These are phyloP conservation scores for Empidonax traillii DNA, from an alignment of 2,113 vertebrate genomes.

Conservation along the genomic window DNA sequence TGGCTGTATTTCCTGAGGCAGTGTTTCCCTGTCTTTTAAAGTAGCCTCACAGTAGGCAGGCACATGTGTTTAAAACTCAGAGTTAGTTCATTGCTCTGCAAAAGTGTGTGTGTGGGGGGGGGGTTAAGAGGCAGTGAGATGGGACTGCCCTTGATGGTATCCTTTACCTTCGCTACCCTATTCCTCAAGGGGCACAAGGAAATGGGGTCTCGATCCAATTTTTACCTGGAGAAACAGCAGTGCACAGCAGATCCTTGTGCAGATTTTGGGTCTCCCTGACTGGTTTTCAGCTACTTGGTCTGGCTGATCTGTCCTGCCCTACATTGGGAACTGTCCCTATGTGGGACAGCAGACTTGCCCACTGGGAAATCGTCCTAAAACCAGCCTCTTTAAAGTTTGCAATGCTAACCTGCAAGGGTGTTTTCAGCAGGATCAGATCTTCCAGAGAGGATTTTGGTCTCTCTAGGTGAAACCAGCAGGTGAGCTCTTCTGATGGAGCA, in stretches of 20 bases:
- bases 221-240: not conserved
- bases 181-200: not conserved
- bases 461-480: not conserved
- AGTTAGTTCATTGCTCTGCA: not conserved
- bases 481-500: not conserved
- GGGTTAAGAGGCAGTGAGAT: not conserved
- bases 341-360: constrained; percentile 8
- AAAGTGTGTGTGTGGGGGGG: not conserved
- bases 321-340: not conserved
- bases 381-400: not conserved
- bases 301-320: constrained; percentile 28
- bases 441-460: not conserved
- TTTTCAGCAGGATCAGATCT: not conserved
- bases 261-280: constrained; percentile 9
- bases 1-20: not conserved
- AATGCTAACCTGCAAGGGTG: not conserved
- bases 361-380: not conserved
- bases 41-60: rapidly evolving
- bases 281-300: not conserved
- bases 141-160: not conserved
- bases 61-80: rapidly evolving
- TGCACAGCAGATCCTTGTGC: rapidly evolving
- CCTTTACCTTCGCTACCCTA: not conserved
- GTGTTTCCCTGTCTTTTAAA: not conserved
- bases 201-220: constrained; percentile 16